Percentiles rank a stretch among this genome's conserved stretches.
Conservation (phyloP, 2,113 vertebrate species). For the Chaetorhynchus papuensis region DNA sequence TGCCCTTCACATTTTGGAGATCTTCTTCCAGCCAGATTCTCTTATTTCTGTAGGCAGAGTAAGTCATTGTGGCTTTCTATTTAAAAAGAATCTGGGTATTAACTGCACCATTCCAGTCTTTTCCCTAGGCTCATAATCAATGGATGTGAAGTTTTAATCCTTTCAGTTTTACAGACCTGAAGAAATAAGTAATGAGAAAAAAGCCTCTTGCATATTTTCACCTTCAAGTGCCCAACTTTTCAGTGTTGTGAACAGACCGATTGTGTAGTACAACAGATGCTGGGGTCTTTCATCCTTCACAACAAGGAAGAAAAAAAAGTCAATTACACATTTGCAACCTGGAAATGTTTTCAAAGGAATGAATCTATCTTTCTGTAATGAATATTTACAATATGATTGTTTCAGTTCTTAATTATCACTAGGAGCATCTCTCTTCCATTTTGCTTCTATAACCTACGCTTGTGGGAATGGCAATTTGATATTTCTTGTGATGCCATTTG, state of each 20-base stretch:
- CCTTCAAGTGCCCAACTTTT: slow-evolving; percentile 16
- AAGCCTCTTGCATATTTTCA: slow-evolving; percentile 49
- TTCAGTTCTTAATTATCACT: background rate
- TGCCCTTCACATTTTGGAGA: background rate
- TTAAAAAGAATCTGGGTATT: slow-evolving; percentile 55
- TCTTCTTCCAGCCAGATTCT: slow-evolving; percentile 46
- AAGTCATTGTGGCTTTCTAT: slow-evolving; percentile 36
- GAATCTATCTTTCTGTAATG: background rate
- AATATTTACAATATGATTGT: background rate
- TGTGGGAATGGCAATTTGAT: background rate
- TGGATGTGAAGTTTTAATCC: slow-evolving; percentile 63
- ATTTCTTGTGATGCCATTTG: background rate
- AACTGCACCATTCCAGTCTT: slow-evolving; percentile 33
- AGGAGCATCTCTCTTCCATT: background rate
- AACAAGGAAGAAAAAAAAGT: background rate
- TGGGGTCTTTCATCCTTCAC: slow-evolving; percentile 32
- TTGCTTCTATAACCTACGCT: background rate
- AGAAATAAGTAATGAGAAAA: slow-evolving; percentile 42
- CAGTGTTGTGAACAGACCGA: background rate
- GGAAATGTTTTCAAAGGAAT: background rate
- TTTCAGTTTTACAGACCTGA: slow-evolving; percentile 41
- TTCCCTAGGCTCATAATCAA: slow-evolving; percentile 63
- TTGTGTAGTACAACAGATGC: slow-evolving; percentile 16
- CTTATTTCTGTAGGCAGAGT: slow-evolving; percentile 30
- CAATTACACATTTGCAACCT: background rate